Evolutionary conservation across 2,888 invertebrate species (phyloP), one percentile per base, ranked within the genome.

Genomic region (Drosophila leonis): DNA sequence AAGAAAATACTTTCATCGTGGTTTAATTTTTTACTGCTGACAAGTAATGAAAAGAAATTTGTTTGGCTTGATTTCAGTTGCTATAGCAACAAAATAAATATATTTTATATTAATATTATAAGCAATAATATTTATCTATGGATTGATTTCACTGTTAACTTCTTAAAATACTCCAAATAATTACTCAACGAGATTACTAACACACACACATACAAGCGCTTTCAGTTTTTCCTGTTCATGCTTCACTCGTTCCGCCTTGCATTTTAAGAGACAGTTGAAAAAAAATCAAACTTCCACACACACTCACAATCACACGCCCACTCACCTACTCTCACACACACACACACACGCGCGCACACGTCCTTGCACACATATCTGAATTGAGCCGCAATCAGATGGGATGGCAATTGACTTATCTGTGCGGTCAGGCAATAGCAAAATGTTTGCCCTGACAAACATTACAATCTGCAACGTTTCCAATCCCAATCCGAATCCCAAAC

Each of bases 381-480:
- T 65, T 56, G 49, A 79, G 64, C 77, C 79, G 80, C 82, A 82
- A 83, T 82, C 82, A 75, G 66, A 75, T 73, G 65, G 72, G 67
- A 73, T 82, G 75, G 59, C 83, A 83, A 83, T 87, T 83, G 83
- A 87, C 83, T 87, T 84, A 84, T 87, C 83, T 74, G 42, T 84
- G 87, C 73, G 84, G 83, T 83, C 86, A 72, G 79, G 72, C 84
- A 86, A 80, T 73, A 73, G 72, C 82, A 72, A 87, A 82, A 87
- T 87, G 83, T 78, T 75, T 82, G 68, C 68, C 66, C 67, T 73
- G 85, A 75, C 87, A 83, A 81, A 84, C 88, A 85, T 71, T 70
- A 69, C 63, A 73, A 72, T 67, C 75, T 69, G 68, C 61, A 70
- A 52, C 52, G 65, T 51, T 62, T 61, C 65, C 60, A 61, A 64